Evolutionary conservation across 2,797 vertebrate species (phyloP).

Genomic region (Pristis pectinata): DNA sequence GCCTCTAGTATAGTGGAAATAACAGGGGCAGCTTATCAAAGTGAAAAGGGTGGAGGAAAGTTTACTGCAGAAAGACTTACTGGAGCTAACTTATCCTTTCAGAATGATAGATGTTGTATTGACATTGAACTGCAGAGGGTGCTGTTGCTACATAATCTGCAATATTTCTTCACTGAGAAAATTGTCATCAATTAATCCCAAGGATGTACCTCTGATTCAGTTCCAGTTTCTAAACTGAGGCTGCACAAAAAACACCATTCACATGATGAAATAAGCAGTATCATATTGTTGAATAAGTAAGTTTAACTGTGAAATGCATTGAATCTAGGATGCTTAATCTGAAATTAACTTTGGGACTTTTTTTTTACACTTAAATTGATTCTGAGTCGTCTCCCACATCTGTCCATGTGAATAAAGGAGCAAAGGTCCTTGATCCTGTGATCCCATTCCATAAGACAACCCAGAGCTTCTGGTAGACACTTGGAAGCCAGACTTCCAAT

Average conservation of each 20-base stretch:
- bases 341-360: background rate
- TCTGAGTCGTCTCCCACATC: background rate
- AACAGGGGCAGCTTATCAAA: no score
- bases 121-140: background rate
- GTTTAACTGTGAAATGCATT: background rate
- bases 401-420: background rate
- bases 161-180: background rate
- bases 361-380: background rate
- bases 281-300: background rate
- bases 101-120: background rate
- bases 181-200: background rate
- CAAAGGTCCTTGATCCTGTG: no score
- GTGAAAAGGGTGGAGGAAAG: background rate
- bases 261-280: background rate
- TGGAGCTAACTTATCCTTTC: background rate
- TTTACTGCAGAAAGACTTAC: background rate
- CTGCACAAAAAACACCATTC: background rate
- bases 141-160: slow-evolving; percentile 16
- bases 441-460: no score
- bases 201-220: background rate
- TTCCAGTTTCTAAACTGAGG: background rate
- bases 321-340: background rate
- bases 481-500: no score
- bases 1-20: background rate
- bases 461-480: no score